Evolutionary conservation across 1,140 invertebrate species (phyloP).

Genomic region (Cyphomyrmex costatus): DNA sequence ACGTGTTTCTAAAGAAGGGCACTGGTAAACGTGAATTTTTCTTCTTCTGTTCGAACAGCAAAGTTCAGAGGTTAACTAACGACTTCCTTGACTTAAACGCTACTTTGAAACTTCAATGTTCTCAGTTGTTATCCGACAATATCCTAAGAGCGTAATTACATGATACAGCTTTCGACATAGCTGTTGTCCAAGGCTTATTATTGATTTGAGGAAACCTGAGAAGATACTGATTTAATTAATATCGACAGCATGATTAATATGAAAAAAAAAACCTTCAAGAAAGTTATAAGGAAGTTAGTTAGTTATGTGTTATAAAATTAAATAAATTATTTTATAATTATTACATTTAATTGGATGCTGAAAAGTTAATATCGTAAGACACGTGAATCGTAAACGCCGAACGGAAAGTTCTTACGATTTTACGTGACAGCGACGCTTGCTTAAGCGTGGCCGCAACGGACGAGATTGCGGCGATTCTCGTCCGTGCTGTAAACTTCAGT

Average conservation of each 20-base stretch:
- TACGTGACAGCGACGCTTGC: constrained; percentile 17
- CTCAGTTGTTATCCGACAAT: constrained; percentile 29
- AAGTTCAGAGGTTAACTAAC: constrained; percentile 45
- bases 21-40: constrained; percentile 16
- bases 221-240: constrained; percentile 13
- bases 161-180: constrained; percentile 3
- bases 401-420: constrained; percentile 26
- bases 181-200: not conserved
- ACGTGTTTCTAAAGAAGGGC: constrained; percentile 21
- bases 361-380: constrained; percentile 18
- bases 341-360: constrained; percentile 39
- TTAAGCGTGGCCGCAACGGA: constrained; percentile 15
- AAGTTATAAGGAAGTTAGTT: not conserved
- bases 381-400: not conserved
- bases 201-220: not conserved
- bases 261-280: not conserved
- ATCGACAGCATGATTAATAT: not conserved
- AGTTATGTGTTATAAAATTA: not conserved
- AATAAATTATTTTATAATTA: not conserved
- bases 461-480: constrained; percentile 36
- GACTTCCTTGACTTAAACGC: constrained; percentile 25
- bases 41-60: not conserved
- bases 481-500: constrained; percentile 64
- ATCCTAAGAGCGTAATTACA: constrained; percentile 33
- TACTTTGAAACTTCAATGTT: constrained; percentile 40